phyloP scores from a whole-genome alignment of 2,113 vertebrate genomes.

The Oriolus oriolus region DNA sequence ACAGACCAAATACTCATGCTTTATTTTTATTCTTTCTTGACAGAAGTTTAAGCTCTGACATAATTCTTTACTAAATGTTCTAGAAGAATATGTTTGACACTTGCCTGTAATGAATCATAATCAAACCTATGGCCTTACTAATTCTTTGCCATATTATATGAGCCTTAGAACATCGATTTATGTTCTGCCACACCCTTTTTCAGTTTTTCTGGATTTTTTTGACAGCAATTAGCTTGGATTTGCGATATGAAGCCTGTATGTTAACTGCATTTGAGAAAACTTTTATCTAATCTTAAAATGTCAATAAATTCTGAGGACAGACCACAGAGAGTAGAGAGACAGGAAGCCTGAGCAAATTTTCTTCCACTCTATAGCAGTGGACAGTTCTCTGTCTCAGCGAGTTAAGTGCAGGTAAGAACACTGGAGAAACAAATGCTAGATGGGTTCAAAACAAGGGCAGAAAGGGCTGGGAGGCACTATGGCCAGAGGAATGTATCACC shows the following conservation, averaged over 20 bases:
- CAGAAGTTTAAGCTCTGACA: neutral
- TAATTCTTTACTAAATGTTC: neutral
- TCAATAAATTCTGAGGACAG: neutral
- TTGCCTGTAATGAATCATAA: neutral
- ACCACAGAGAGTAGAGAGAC: neutral
- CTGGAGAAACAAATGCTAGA: neutral
- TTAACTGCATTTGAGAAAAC: neutral
- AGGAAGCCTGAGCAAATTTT: neutral
- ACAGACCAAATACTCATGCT: neutral
- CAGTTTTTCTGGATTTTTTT: neutral
- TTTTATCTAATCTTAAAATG: neutral
- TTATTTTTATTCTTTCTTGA: neutral
- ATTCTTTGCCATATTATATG: neutral
- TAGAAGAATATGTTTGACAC: neutral
- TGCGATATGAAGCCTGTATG: neutral
- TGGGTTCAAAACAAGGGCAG: neutral
- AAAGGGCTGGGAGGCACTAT: neutral
- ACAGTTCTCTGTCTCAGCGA: neutral
- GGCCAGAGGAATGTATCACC: neutral
- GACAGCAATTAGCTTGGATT: neutral
- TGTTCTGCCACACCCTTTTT: neutral
- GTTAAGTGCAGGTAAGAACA: neutral
- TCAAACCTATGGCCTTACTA: neutral
- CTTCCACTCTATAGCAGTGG: neutral
- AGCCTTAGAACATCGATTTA: neutral